Conservation (phyloP, 2,113 vertebrate genomes). For the Physeter macrocephalus region DNA sequence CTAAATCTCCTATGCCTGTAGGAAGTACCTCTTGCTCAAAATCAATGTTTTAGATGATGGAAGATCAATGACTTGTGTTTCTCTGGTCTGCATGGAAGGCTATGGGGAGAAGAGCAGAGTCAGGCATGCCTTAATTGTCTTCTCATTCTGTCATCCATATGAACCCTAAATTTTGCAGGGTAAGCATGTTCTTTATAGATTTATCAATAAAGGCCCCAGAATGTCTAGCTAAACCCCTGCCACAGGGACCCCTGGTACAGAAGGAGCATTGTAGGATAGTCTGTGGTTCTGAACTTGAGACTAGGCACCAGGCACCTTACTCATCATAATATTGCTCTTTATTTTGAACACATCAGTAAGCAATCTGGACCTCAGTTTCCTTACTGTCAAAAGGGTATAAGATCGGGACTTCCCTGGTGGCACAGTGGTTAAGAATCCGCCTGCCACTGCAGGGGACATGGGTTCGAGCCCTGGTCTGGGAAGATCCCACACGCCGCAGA, state of each 20-base stretch:
- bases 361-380: neutral
- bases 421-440: no score
- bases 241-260: neutral
- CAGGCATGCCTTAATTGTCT: neutral
- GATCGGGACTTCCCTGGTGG: no score
- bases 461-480: no score
- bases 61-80: neutral
- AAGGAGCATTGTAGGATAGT: accelerated
- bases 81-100: neutral
- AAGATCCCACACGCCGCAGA: no score
- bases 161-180: neutral
- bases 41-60: neutral
- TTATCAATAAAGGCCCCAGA: neutral
- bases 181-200: neutral
- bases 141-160: neutral
- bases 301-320: neutral
- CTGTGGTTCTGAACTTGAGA: neutral
- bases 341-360: neutral
- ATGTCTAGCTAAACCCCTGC: neutral
- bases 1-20: neutral
- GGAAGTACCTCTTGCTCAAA: neutral
- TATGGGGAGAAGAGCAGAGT: neutral
- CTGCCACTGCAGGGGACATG: no score
- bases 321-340: neutral
- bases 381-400: neutral